Conservation (phyloP, 2,888 invertebrate genomes). For the Lacanobia oleracea region DNA sequence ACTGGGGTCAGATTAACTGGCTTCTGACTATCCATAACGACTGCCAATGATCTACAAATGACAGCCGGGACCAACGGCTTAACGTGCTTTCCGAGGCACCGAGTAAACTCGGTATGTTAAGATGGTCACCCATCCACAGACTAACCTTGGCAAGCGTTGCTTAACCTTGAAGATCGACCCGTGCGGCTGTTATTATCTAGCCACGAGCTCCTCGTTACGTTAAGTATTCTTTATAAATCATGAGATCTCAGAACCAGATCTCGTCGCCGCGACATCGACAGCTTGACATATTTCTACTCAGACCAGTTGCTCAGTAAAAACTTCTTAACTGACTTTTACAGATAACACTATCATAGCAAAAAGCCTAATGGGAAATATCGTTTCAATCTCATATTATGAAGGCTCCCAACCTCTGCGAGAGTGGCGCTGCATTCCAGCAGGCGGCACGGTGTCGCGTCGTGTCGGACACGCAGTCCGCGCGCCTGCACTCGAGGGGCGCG, state of each 20-base stretch:
- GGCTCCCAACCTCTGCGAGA: constrained; percentile 15
- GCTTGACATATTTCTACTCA: constrained; percentile 57
- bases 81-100: too few relatives aligned
- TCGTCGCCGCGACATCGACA: constrained; percentile 49
- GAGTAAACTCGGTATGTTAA: too few relatives aligned
- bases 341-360: constrained; percentile 58
- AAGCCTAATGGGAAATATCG: constrained; percentile 55
- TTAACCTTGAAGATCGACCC: too few relatives aligned
- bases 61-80: too few relatives aligned
- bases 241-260: constrained; percentile 60
- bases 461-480: background rate
- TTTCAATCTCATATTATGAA: constrained; percentile 44
- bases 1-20: too few relatives aligned
- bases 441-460: constrained; percentile 33
- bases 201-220: constrained; percentile 16
- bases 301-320: constrained; percentile 52
- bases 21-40: too few relatives aligned
- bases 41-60: too few relatives aligned
- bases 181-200: too few relatives aligned
- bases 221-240: constrained; percentile 51
- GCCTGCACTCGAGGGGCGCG: constrained; percentile 12
- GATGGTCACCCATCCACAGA: too few relatives aligned
- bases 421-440: constrained; percentile 43
- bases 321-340: constrained; percentile 55
- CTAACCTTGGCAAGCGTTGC: too few relatives aligned